Base-by-base conservation (phyloP, 2,113 vertebrate species). In the Thinocorus orbignyianus region DNA sequence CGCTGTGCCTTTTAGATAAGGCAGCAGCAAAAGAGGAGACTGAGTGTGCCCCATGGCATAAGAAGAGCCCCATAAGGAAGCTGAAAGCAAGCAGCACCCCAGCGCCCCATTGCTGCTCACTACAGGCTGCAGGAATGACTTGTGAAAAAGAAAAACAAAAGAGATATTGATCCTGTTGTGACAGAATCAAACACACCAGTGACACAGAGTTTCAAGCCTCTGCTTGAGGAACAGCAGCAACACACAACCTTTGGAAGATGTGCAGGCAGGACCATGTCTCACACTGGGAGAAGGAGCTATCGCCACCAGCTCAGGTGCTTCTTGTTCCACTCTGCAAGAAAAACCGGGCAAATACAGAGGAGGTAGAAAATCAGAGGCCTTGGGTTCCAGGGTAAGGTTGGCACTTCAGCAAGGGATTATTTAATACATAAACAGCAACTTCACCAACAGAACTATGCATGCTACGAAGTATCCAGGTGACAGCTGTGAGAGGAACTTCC, bases 271-370 rank as follows among this genome's bases (percentile, higher is more conserved):
- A 51, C 62, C 0, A 1, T 22, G 18, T 55, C 22, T 24, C 26
- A 16, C 41, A 10, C 48, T n/a, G 31, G n/a, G 39, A 72, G 28
- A 46, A 7, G 17, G 17, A 54, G 31, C 5, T 1, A 35, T 4
- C 35, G n/a, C 39, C 15, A 12, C 4, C 23, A 68, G 39, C 46
- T 68, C 26, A n/a, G 39, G 30, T 13, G 31, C 6, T n/a, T 48
- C 51, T 48, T 22, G 12, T 61, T 44, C 26, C 18, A 14, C 39
- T 41, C 39, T 22, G 30, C 46, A 68, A 37, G 13, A 66, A 30
- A 48, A 81, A 35, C 22, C 3, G 10, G 10, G 39, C 1, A 1
- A 49, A 35, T 28, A 12, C 0, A 0, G 13, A 14, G 0, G 0
- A 51, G 49, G 35, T 33, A 11, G 19, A 18, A 11, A 57, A 71